A percentile compares a stretch with the other conserved stretches of the same genome.
Conservation (phyloP, 37 sponge, comb jelly and placozoan genomes). For the Spongilla lacustris region DNA sequence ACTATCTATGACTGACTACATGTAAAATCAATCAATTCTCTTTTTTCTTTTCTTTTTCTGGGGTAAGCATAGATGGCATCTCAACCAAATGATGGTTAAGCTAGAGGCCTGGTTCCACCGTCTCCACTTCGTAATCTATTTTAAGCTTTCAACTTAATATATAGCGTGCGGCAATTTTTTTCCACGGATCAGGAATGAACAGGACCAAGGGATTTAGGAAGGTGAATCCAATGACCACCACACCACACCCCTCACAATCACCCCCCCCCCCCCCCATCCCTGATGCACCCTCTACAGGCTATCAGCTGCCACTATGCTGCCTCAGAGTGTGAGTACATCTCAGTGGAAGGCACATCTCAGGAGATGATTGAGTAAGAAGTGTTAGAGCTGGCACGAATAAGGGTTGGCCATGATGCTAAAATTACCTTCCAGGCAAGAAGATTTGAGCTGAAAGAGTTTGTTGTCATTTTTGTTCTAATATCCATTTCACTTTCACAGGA, state of each 20-base stretch:
- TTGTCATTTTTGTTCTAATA: not conserved
- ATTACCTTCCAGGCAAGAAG: slow-evolving; percentile 40
- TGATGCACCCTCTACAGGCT: slow-evolving; percentile 49
- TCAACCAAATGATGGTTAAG: too few relatives aligned
- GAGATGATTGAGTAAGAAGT: slow-evolving; percentile 70
- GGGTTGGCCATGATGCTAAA: slow-evolving; percentile 29
- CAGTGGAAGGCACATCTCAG: slow-evolving; percentile 78
- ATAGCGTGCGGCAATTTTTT: too few relatives aligned
- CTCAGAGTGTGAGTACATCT: slow-evolving; percentile 73
- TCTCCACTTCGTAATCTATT: too few relatives aligned
- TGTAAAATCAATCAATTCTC: too few relatives aligned
- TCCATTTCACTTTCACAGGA: slow-evolving; percentile 36
- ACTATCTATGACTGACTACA: too few relatives aligned
- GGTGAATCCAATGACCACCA: slow-evolving; percentile 18
- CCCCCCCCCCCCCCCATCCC: not conserved
- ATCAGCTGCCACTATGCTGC: slow-evolving; percentile 91
- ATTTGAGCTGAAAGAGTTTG: not conserved
- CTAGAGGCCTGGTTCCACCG: too few relatives aligned
- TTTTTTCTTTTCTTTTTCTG: too few relatives aligned
- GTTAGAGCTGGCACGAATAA: slow-evolving; percentile 43
- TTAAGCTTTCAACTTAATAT: too few relatives aligned
- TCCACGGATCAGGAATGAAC: slow-evolving; percentile 93
- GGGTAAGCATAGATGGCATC: too few relatives aligned
- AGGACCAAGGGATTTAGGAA: slow-evolving; percentile 84
- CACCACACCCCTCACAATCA: not conserved